Base-by-base conservation (phyloP, 64 coral and sea anemone genomes). In the Porites australiensis region DNA sequence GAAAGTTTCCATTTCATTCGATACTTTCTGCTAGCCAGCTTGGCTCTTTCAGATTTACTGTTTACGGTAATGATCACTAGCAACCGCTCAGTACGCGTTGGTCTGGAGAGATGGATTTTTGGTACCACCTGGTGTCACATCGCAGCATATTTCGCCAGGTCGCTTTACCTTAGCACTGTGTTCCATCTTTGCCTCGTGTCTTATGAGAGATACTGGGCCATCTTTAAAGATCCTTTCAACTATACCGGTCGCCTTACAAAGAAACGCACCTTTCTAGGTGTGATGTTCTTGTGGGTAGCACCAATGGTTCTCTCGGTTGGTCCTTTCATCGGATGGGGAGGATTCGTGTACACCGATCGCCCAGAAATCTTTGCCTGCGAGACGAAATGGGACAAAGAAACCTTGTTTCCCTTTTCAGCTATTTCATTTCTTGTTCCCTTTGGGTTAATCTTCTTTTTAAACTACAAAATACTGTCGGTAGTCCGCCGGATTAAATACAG, bases 271-370 rank as follows among this genome's bases (percentile, higher is more conserved):
- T 50, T 21, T 53, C 18, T 69, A 10, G 12, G 2, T 4, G 2
- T 87, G 9, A 10, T 21, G 0, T 3, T 87, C 18, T 23, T 87
- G 5, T 87, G 83, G 83, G 49, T 70, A 49, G 27, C 55, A 44
- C 66, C 84, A 13, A 7, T 55, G 19, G 44, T 43, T 21, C 15
- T 71, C 54, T 59, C 86, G 18, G 14, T 45, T 15, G 53, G 51
- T 9, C 58, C 69, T 49, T 88, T 75, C 51, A 5, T 88, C 70
- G 86, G 70, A 3, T 88, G 70, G 70, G 86, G 86, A 72, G 74
- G 3, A 4, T 88, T 75, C 19, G 60, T 10, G 2, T 88, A 88
- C 70, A 75, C 4, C 52, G 52, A 4, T 5, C 52, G 62, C 55
- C 69, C 70, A 3, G 86, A 75, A 8, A 54, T 70, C 5, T 54